phyloP scores from a whole-genome alignment of 2,797 vertebrate genomes.

The Pteronotus mesoamericanus region DNA sequence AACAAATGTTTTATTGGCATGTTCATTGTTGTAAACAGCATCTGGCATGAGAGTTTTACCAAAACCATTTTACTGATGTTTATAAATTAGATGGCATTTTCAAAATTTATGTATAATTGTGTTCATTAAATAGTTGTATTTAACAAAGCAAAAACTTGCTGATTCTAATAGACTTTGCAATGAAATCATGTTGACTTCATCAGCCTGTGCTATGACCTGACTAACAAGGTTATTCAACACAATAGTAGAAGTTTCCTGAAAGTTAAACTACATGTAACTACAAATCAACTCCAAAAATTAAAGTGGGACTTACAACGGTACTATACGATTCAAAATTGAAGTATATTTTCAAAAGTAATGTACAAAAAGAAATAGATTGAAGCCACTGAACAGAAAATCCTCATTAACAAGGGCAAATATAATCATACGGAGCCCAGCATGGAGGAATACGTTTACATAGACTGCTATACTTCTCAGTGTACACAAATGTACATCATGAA shows the following conservation, averaged over 20 bases:
- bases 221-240: conserved; percentile 63
- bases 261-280: conserved; percentile 84
- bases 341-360: conserved; percentile 80
- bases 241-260: conserved; percentile 75
- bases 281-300: conserved; percentile 82
- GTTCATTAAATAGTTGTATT: conserved; percentile 78
- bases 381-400: conserved; percentile 78
- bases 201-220: conserved; percentile 75
- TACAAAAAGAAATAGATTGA: conserved; percentile 80
- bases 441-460: conserved; percentile 79
- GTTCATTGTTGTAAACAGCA: conserved; percentile 95
- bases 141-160: conserved; percentile 80
- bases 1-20: conserved; percentile 94
- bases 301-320: conserved; percentile 76
- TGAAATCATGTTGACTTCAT: conserved; percentile 78
- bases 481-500: conserved; percentile 79
- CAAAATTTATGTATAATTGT: conserved; percentile 79
- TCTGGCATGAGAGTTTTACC: conserved; percentile 89
- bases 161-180: conserved; percentile 78
- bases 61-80: conserved; percentile 85
- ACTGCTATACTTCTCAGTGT: conserved; percentile 78
- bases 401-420: conserved; percentile 79
- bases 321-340: conserved; percentile 78
- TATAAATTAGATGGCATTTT: conserved; percentile 85
- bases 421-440: conserved; percentile 79